Conservation (phyloP, 2,797 vertebrate species). For the Etheostoma nigrum region DNA sequence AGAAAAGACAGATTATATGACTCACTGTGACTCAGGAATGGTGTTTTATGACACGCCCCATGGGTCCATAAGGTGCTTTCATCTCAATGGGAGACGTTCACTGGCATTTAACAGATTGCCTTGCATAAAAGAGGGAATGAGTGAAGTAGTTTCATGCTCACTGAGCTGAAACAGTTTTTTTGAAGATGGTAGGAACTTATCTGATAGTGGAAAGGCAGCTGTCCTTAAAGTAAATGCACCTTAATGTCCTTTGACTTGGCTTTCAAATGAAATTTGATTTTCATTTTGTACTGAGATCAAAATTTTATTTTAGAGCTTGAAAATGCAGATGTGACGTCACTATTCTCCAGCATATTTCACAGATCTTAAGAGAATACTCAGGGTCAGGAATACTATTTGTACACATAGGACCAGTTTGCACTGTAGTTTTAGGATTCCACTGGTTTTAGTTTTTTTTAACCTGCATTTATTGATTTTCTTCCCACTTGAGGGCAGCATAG, state of each 20-base stretch:
- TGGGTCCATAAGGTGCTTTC: conserved; percentile 61
- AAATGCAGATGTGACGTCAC: background rate
- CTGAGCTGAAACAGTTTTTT: conserved; percentile 50
- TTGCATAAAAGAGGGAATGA: conserved; percentile 41
- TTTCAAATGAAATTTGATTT: background rate
- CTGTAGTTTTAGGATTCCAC: background rate
- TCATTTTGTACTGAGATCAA: background rate
- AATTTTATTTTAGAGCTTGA: background rate
- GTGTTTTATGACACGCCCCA: conserved; percentile 73
- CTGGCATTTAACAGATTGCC: conserved; percentile 38
- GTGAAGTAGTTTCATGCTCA: conserved; percentile 49
- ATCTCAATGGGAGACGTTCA: conserved; percentile 49
- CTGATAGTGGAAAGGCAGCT: conserved; percentile 15
- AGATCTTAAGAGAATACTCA: background rate
- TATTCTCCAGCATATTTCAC: background rate
- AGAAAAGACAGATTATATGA: conserved; percentile 77
- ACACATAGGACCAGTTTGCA: background rate
- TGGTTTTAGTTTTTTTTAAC: background rate
- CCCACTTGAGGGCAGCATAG: background rate
- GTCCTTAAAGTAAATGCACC: background rate
- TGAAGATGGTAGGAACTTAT: conserved; percentile 34
- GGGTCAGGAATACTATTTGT: background rate
- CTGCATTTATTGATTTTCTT: background rate
- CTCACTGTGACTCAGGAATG: conserved; percentile 76
- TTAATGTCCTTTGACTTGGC: background rate